Percentiles rank a stretch among this genome's conserved stretches.
These are phyloP conservation scores for Hydrotaea diabolus DNA, from an alignment of 2,888 invertebrate species.

Conservation along the genomic window DNA sequence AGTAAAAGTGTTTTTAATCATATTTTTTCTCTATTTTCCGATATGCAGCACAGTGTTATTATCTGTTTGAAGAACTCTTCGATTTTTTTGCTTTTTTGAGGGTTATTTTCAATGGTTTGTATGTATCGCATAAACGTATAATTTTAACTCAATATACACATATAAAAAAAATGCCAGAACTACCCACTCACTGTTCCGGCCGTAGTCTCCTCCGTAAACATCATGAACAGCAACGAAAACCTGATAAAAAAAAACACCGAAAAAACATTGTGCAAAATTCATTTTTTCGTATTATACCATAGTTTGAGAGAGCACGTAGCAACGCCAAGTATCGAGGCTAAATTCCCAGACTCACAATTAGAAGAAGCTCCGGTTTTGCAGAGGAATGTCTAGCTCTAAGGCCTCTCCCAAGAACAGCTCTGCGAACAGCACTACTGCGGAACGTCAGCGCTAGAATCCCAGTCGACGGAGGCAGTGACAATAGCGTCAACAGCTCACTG, in stretches of 20 bases:
- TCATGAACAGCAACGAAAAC: constrained; percentile 2
- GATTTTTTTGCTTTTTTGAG: neutral
- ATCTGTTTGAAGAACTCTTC: neutral
- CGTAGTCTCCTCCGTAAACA: constrained; percentile 16
- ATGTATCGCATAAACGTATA: neutral
- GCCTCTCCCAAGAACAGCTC: neutral
- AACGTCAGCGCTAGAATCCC: constrained; percentile 39
- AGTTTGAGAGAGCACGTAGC: constrained; percentile 18
- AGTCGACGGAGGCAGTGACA: constrained; percentile 57
- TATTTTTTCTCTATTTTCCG: too few relatives aligned
- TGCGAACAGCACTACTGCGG: constrained; percentile 40
- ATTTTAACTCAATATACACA: constrained; percentile 50
- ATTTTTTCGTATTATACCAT: neutral
- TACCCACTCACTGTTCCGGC: constrained; percentile 43
- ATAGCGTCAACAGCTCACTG: constrained; percentile 28
- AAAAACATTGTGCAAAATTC: constrained; percentile 36
- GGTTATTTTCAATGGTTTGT: constrained; percentile 9
- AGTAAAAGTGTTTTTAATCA: too few relatives aligned
- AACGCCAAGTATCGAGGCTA: constrained; percentile 26
- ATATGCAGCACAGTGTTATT: neutral
- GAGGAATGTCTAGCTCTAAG: constrained; percentile 20
- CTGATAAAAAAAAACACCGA: constrained; percentile 21
- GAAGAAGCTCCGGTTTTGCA: constrained; percentile 29
- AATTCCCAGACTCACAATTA: constrained; percentile 63
- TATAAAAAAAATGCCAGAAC: constrained; percentile 18